Evolutionary conservation across 1,140 invertebrate genomes (phyloP).

Genomic region (Drosophila simulans): DNA sequence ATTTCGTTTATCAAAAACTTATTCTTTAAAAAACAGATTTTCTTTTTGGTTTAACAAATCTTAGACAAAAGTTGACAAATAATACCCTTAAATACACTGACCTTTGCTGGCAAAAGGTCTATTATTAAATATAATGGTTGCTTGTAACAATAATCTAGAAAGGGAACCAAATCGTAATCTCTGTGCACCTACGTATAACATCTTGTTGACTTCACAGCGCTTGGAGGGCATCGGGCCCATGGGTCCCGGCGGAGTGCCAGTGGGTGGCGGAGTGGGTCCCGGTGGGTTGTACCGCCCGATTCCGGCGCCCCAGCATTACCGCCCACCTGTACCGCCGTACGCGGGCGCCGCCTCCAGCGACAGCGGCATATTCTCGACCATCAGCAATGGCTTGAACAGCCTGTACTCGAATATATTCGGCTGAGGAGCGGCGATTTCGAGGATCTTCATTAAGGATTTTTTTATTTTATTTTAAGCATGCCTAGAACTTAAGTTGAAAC

Average conservation of each 20-base stretch:
- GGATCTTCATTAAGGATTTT: slow-evolving; percentile 29
- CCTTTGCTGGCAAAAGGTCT: background rate
- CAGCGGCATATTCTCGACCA: slow-evolving; percentile 89
- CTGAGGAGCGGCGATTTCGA: slow-evolving; percentile 67
- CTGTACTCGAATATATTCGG: slow-evolving; percentile 91
- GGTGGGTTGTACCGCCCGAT: slow-evolving; percentile 67
- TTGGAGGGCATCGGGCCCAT: slow-evolving; percentile 57
- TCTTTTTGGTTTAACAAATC: no score
- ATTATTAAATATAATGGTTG: slow-evolving; percentile 11
- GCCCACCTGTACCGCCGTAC: slow-evolving; percentile 84
- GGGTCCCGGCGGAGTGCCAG: slow-evolving; percentile 32
- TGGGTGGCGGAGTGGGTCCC: slow-evolving; percentile 15
- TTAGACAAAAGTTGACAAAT: background rate
- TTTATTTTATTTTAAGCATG: slow-evolving; percentile 43
- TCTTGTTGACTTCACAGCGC: slow-evolving; percentile 49
- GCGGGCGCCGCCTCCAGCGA: slow-evolving; percentile 63
- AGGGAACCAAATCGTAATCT: background rate
- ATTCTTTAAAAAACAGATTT: no score
- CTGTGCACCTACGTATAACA: background rate
- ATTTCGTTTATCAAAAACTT: no score
- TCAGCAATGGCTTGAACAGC: slow-evolving; percentile 91
- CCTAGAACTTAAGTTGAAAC: slow-evolving; percentile 24
- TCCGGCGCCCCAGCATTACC: slow-evolving; percentile 84
- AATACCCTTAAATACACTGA: background rate
- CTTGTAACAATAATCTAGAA: slow-evolving; percentile 31